Evolutionary conservation across 2,113 vertebrate species (phyloP), one percentile per base, ranked within the genome.

Genomic region (Chunga burmeisteri): DNA sequence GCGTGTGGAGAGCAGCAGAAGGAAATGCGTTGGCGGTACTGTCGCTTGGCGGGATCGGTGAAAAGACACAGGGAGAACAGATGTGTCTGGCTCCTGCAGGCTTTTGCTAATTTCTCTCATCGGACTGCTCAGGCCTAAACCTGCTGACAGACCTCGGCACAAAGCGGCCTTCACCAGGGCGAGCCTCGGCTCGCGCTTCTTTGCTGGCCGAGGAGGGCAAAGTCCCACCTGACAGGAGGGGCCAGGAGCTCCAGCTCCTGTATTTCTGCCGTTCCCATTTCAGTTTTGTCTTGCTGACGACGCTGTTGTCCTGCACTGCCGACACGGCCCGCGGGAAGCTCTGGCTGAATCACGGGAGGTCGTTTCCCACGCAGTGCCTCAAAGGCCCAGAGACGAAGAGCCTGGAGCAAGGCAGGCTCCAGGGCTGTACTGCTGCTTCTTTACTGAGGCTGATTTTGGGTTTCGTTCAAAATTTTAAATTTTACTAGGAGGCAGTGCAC

Each of bases 301-400:
- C 40, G 47, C n/a, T 67, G 47, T 30, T 77, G 46, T 73, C 36
- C 27, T 77, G 55, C 7, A 4, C 34, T 58, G 17, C 38, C 0
- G 6, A 38, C 14, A 10, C 1, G 6, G 58, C 34, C 40, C 0
- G 0, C 49, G 46, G 42, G 67, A 81, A 91, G 17, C 55, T 73
- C 40, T 56, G 27, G 23, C 10, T 59, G 80, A 73, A 25, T 66
- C 10, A 13, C 3, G 1, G 55, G 38, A 78, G 23, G 17, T 47
- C 52, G 27, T 56, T 87, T 72, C 44, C 27, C 6, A 6, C 27
- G 70, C 2, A 2, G 12, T 73, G 21, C 27, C 62, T 27, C 29
- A 46, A 14, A 46, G 15, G 19, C 30, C 5, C 50, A 9, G 50
- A 58, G 29, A 21, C 0, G 2, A 77, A 81, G 26, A 16, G 34